Conservation (phyloP, 2,888 invertebrate species). For the Mechanitis messenoides region DNA sequence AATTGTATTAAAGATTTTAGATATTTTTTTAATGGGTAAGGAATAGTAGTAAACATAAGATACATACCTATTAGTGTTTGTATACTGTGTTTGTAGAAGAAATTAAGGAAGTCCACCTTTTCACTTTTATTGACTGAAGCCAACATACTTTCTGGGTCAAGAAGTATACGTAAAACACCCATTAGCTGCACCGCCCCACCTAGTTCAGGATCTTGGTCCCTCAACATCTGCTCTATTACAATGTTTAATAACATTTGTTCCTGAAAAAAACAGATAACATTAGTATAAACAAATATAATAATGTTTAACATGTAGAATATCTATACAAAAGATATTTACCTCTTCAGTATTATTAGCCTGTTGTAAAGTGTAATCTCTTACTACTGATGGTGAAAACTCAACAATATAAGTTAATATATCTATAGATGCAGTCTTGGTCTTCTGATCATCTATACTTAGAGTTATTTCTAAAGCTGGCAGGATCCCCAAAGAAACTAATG, state of each 20-base stretch:
- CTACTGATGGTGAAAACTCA: slow-evolving; percentile 97
- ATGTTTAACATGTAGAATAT: not conserved
- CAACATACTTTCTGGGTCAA: slow-evolving; percentile 99
- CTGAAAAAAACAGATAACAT: slow-evolving; percentile 65
- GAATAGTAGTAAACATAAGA: not conserved
- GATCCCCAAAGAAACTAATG: slow-evolving; percentile 90
- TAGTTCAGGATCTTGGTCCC: slow-evolving; percentile 96
- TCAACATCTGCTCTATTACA: slow-evolving; percentile 98
- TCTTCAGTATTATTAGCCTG: slow-evolving; percentile 93
- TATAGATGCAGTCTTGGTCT: slow-evolving; percentile 97
- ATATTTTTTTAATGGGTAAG: too few relatives aligned
- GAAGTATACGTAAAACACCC: slow-evolving; percentile 92
- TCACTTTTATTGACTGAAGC: slow-evolving; percentile 95
- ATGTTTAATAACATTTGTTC: slow-evolving; percentile 97
- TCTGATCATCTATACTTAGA: slow-evolving; percentile 91
- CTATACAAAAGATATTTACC: slow-evolving; percentile 64
- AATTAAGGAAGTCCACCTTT: slow-evolving; percentile 97
- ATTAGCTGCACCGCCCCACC: slow-evolving; percentile 98
- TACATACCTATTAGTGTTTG: slow-evolving; percentile 91
- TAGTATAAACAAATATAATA: slow-evolving; percentile 6
- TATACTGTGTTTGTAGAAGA: slow-evolving; percentile 99
- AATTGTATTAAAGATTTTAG: too few relatives aligned
- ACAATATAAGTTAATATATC: slow-evolving; percentile 99
- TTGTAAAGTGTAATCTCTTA: slow-evolving; percentile 96
- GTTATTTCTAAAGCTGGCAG: slow-evolving; percentile 93